Evolutionary conservation across 2,113 vertebrate species (phyloP), one percentile per base, ranked within the genome.

Genomic region (Aramus guarauna): DNA sequence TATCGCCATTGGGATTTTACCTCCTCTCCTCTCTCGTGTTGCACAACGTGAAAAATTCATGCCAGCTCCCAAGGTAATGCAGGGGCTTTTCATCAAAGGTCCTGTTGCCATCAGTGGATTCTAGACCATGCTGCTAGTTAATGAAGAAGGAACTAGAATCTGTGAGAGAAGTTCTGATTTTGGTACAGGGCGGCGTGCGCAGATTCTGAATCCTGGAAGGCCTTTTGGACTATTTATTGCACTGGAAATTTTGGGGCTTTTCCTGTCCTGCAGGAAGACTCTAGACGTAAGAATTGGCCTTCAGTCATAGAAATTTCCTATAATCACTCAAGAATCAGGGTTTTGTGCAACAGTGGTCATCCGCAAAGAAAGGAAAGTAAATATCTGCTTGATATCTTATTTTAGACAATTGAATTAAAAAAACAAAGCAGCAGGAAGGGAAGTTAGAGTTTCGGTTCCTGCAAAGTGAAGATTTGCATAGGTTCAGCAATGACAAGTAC

Each of bases 401-500:
- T 84, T 64, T 19, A 91, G 89, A 94, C 96, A 97, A 97, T 92
- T 47, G 80, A 71, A 93, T 77, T 47, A 16, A 83, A 83, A 85
- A 67, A 60, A 8, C 76, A 81, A 86, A 96, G 64, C 85, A 81
- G 43, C 85, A 53, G 85, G 90, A 89, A 94, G 74, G 92, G 94
- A 97, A 95, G 95, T 92, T 45, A 24, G 50, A 92, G 95, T 97
- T 97, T 97, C 92, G 2, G 80, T 97, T 97, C 97, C 96, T 94
- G 84, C 58, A 29, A 47, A 50, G 22, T 48, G 76, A 74, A 52
- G 76, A 89, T 91, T 85, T 91, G 64, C 91, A 86, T 86, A 83
- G 86, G 76, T 60, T 95, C 59, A 59, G 91, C 77, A 77, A 34
- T 68, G 88, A 74, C 64, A 86, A 69, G 39, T 15, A 59, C 5